Base-by-base conservation (phyloP, 2,888 invertebrate genomes). In the Boloria selene region DNA sequence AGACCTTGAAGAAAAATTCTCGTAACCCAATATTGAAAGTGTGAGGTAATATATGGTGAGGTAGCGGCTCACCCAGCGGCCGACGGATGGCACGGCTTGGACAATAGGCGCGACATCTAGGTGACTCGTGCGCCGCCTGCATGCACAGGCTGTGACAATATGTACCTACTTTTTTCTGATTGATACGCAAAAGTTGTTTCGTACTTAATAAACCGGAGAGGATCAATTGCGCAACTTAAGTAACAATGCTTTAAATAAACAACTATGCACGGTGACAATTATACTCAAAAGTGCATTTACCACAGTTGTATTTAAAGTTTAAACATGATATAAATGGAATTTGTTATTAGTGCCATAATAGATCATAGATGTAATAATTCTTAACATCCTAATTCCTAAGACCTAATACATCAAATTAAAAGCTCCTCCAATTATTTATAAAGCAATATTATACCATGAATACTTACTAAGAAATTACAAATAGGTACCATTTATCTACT, bases 11-110 rank as follows among this genome's bases (percentile, higher is more conserved):
- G 88, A 84, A 89, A 89, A 89, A 88, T 91, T 89, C 90, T 91
- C 88, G 92, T 92, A 91, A 90, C 88, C 88, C 88, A 90, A 90
- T 92, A 91, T 92, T 87, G 91, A 85, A 86, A 86, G 90, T 88
- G 82, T 92, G 92, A 92, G 88, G 92, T 91, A 92, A 91, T 87
- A 80, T 73, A 86, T 87, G 82, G 78, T 77, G 76, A 80, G 58
- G 64, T 75, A 79, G 84, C 79, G 90, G 87, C 89, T 89, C 90
- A 84, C 89, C 91, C 91, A 87, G 83, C 77, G 82, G 80, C 77
- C 81, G 79, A 77, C 76, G 76, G 80, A 78, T 82, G 87, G 86
- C 76, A 77, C 76, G 77, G 75, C 78, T 79, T 81, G 87, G 89
- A 90, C 90, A 90, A 90, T 90, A 87, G 92, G 92, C 81, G 90